phyloP scores from a whole-genome alignment of 2,888 invertebrate species.

The Anthophora plumipes region DNA sequence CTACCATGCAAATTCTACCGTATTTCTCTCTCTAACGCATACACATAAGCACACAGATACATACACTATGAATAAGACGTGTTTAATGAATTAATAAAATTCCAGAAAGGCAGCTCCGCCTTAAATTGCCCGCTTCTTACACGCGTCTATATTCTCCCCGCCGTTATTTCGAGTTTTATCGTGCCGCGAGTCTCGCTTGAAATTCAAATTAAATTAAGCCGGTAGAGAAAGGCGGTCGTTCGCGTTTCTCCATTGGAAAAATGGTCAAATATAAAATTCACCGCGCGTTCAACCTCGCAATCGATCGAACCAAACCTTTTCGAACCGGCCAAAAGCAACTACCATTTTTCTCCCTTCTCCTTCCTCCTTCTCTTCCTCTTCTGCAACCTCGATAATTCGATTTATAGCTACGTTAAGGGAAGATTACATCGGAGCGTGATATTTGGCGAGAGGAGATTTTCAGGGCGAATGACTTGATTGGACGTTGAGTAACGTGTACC shows the following conservation, averaged over 20 bases:
- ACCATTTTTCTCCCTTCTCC: too few species aligned
- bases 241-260: slow-evolving; percentile 2
- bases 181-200: slow-evolving; percentile 19
- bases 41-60: too few species aligned
- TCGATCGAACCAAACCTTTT: slow-evolving; percentile 3
- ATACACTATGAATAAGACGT: background rate
- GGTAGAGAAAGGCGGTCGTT: background rate
- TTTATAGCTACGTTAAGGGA: background rate
- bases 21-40: too few species aligned
- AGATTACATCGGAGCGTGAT: background rate
- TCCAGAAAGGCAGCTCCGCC: background rate
- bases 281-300: slow-evolving; percentile 6
- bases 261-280: slow-evolving; percentile 37
- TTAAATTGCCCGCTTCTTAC: slow-evolving; percentile 15
- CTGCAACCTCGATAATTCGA: background rate
- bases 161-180: slow-evolving; percentile 47
- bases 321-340: background rate
- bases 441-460: background rate
- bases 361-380: background rate
- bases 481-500: too few species aligned
- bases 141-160: background rate
- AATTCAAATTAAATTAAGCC: slow-evolving; percentile 52
- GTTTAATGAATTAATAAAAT: slow-evolving; percentile 54
- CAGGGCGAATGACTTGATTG: background rate
- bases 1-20: background rate